A percentile compares a stretch with the other conserved stretches of the same genome.
These are phyloP conservation scores for Drosophila repleta DNA, from an alignment of 1,140 invertebrate species.

Conservation along the genomic window DNA sequence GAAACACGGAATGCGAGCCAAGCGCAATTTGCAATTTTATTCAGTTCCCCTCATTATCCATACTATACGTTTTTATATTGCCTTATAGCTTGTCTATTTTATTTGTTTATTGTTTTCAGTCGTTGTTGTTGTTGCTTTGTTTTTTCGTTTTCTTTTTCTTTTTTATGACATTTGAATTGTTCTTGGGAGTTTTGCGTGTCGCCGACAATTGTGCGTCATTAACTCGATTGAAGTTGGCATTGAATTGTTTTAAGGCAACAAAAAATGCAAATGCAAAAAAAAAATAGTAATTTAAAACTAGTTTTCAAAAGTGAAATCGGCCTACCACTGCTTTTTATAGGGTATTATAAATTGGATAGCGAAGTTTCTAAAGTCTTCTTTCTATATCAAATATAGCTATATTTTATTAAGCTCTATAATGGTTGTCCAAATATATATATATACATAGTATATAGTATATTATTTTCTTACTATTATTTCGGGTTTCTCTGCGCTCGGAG, in stretches of 20 bases:
- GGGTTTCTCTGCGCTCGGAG: slow-evolving; percentile 18
- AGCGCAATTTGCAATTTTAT: slow-evolving; percentile 22
- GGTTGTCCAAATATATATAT: not conserved
- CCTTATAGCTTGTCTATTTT: not conserved
- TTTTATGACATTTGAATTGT: slow-evolving; percentile 26
- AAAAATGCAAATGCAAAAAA: too few species aligned
- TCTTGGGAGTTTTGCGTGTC: slow-evolving; percentile 22
- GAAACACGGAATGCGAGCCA: slow-evolving; percentile 20
- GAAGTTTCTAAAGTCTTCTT: not conserved
- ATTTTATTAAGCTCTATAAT: too few species aligned
- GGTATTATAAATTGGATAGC: not conserved
- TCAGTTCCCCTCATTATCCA: slow-evolving; percentile 2
- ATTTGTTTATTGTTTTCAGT: too few species aligned
- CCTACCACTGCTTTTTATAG: slow-evolving; percentile 12
- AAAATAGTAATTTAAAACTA: slow-evolving; percentile 33
- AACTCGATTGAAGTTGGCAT: slow-evolving; percentile 65
- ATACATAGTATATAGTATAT: not conserved
- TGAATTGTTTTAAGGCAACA: slow-evolving; percentile 60
- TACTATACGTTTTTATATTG: slow-evolving; percentile 1
- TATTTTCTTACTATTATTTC: slow-evolving; percentile 27
- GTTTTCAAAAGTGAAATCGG: slow-evolving; percentile 71
- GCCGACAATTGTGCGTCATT: slow-evolving; percentile 39
- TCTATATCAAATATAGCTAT: not conserved
- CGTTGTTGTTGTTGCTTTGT: too few species aligned
- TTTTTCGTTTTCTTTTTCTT: not conserved